Evolutionary conservation across 2,113 vertebrate genomes (phyloP), one percentile per base, ranked within the genome.

Genomic region (Maylandia zebra): DNA sequence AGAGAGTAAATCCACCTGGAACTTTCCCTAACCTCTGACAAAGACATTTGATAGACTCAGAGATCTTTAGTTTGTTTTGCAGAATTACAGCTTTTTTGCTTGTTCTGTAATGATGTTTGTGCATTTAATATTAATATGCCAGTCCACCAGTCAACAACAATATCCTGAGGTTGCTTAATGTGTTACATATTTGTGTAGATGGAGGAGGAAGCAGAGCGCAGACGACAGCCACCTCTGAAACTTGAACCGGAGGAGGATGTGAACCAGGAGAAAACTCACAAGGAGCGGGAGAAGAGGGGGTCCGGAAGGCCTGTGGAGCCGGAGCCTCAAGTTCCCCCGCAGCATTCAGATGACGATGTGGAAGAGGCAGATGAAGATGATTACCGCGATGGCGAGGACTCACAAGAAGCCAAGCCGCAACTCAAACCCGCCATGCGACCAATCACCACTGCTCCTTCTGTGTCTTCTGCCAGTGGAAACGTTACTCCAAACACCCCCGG

Each of bases 391-490:
- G 97, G 96, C 1, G 98, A 98, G 61, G 98, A 98, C 66, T 97
- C 97, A 1, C 98, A 96, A 27, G 98, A 99, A 43, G 93, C 97
- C 88, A 98, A 99, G 83, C 98, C 98, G 43, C 98, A 97, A 89
- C 97, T 98, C 89, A 99, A 99, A 91, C 98, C 98, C 8, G 97
- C 97, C 19, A 96, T 99, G 95, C 95, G 99, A 89, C 99, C 98
- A 45, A 99, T 99, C 92, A 98, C 97, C 81, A 97, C 98, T 16
- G 98, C 98, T n/a, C 99, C 99, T 2, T 99, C 99, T 1, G 98
- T 99, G 90, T 99, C 98, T 32, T 99, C 99, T 50, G 98, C 97
- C 92, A 99, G 99, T 85, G 98, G 98, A 89, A 98, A 98, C n/a
- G 98, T 96, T 84, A 98, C 98, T 6, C 98, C 99, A 32, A 98